Conservation (phyloP, 2,113 vertebrate genomes). For the Acrocephalus arundinaceus region DNA sequence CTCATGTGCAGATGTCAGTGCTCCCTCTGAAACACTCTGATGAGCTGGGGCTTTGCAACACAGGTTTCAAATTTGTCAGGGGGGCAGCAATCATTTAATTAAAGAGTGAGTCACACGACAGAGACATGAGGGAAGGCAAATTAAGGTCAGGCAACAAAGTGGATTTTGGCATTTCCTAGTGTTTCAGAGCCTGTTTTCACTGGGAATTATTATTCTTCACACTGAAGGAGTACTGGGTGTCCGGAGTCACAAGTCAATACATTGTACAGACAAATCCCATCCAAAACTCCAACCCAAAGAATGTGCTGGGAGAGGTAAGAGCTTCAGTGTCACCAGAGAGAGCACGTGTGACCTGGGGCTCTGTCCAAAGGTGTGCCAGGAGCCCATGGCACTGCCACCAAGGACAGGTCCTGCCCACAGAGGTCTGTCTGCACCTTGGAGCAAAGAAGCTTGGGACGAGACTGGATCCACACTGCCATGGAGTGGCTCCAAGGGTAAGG, state of each 20-base stretch:
- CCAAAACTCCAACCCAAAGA: neutral
- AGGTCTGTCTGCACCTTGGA: neutral
- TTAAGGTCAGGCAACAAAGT: slow-evolving; percentile 47
- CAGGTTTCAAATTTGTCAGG: neutral
- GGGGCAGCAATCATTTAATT: slow-evolving; percentile 61
- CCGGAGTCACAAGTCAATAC: neutral
- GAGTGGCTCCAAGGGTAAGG: neutral
- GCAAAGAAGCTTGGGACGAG: neutral
- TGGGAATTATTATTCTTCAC: neutral
- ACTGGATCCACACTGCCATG: neutral
- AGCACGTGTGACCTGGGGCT: fast-evolving
- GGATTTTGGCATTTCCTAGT: neutral
- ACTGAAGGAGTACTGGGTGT: neutral
- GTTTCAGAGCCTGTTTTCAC: neutral
- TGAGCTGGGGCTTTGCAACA: neutral
- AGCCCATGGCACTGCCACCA: fast-evolving
- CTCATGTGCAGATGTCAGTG: neutral
- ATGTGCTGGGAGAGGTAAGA: neutral
- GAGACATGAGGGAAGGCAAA: slow-evolving; percentile 12
- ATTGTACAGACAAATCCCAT: neutral
- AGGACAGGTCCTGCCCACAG: neutral
- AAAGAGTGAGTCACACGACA: slow-evolving; percentile 29
- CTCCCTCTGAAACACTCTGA: slow-evolving; percentile 1
- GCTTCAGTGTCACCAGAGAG: neutral
- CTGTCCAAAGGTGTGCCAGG: neutral